These are phyloP conservation scores for Brachypodius melanocephalos DNA, from an alignment of 2,113 vertebrate genomes.

Conservation along the genomic window DNA sequence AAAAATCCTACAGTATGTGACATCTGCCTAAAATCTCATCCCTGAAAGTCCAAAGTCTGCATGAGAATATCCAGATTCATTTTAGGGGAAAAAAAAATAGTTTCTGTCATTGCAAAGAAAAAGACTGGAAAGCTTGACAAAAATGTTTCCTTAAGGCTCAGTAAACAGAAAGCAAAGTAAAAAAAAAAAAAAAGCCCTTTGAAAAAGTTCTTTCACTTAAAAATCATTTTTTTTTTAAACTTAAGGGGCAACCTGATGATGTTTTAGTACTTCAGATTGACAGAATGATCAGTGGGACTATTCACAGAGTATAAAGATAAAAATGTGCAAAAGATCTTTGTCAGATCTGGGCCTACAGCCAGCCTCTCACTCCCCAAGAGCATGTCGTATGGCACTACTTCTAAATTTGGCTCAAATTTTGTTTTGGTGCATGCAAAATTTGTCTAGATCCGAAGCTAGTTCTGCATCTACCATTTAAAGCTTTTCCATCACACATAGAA, in stretches of 20 bases:
- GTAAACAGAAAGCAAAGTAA: constrained; percentile 4
- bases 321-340: constrained; percentile 47
- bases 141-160: not conserved
- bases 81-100: not conserved
- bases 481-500: not conserved
- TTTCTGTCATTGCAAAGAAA: not conserved
- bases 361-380: not conserved
- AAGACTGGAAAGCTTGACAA: not conserved
- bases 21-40: not conserved
- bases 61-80: not conserved
- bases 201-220: not conserved
- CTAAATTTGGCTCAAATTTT: constrained; percentile 34
- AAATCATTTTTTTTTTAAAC: not conserved
- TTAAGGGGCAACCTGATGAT: not conserved
- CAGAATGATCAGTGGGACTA: constrained; percentile 25
- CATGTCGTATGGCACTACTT: constrained; percentile 20
- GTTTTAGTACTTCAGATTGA: constrained; percentile 3
- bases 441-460: not conserved
- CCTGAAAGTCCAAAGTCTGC: not conserved
- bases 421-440: constrained; percentile 23
- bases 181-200: not conserved
- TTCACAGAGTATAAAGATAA: constrained; percentile 35
- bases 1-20: not conserved
- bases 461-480: not conserved
- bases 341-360: constrained; percentile 36